Evolutionary conservation across 2,113 vertebrate species (phyloP).

Genomic region (Phrynosoma blainvillii): DNA sequence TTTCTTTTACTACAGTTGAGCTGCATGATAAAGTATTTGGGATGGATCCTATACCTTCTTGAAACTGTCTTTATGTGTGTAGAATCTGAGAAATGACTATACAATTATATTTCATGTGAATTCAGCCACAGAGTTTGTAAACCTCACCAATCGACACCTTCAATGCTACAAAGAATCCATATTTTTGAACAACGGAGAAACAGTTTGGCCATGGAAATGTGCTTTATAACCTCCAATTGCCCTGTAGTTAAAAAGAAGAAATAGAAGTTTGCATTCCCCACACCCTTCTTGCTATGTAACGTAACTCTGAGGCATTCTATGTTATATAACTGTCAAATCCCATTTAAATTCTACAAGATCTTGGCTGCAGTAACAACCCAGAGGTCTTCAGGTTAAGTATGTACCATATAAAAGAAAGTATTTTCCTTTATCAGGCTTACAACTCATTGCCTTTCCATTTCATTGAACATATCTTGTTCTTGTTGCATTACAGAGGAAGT

Average conservation of each 20-base stretch:
- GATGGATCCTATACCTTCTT: neutral
- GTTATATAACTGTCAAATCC: constrained; percentile 24
- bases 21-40: neutral
- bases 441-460: constrained; percentile 26
- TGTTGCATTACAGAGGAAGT: neutral
- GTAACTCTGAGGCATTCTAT: neutral
- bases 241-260: neutral
- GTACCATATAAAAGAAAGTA: constrained; percentile 1
- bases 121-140: constrained; percentile 4
- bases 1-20: neutral
- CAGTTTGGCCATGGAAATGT: constrained; percentile 9
- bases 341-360: constrained; percentile 23
- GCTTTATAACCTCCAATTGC: constrained; percentile 31
- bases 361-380: neutral
- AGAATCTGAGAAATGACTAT: neutral
- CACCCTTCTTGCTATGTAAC: constrained; percentile 3
- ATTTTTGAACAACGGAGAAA: constrained; percentile 15
- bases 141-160: neutral
- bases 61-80: neutral
- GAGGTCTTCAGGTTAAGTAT: constrained; percentile 3
- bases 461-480: neutral
- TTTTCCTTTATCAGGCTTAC: constrained; percentile 29
- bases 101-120: neutral
- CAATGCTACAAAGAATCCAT: neutral
- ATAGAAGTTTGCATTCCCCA: neutral